phyloP scores from a whole-genome alignment of 2,888 invertebrate species.

The Yponomeuta plumbellus region DNA sequence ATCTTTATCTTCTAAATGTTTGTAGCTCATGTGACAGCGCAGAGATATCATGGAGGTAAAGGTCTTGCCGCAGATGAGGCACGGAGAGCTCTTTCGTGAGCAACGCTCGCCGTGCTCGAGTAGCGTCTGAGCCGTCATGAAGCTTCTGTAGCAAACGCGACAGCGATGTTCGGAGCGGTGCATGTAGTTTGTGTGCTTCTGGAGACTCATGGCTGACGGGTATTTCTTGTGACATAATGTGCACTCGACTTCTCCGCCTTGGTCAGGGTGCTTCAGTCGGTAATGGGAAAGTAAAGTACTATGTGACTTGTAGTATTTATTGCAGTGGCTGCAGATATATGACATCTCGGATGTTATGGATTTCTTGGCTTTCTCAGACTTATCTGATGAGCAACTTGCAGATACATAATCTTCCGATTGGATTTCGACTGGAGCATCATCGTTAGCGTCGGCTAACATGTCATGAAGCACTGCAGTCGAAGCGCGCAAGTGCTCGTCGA shows the following conservation, averaged over 20 bases:
- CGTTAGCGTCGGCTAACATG: conserved; percentile 24
- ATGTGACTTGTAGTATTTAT: conserved; percentile 49
- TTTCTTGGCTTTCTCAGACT: neutral
- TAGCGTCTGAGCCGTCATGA: conserved; percentile 33
- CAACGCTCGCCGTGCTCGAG: conserved; percentile 37
- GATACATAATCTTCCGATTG: neutral
- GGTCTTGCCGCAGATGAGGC: conserved; percentile 41
- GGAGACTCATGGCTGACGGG: conserved; percentile 46
- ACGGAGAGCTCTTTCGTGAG: conserved; percentile 36
- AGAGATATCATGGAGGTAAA: conserved; percentile 42
- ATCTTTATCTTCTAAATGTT: conserved; percentile 39
- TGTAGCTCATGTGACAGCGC: conserved; percentile 49
- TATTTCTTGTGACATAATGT: conserved; percentile 47
- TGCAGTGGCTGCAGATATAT: conserved; percentile 58
- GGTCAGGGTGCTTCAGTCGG: conserved; percentile 46
- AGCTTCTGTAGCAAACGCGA: conserved; percentile 46
- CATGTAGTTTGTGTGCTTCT: conserved; percentile 54
- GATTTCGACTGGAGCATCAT: neutral
- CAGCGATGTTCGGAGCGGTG: conserved; percentile 46
- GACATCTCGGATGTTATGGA: neutral
- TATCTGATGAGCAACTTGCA: neutral
- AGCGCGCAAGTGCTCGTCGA: conserved; percentile 42
- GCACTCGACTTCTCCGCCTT: conserved; percentile 36
- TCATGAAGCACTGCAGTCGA: conserved; percentile 45
- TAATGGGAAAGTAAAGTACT: conserved; percentile 46